phyloP scores from a whole-genome alignment of 2,113 vertebrate genomes.

The Eleginops maclovinus region DNA sequence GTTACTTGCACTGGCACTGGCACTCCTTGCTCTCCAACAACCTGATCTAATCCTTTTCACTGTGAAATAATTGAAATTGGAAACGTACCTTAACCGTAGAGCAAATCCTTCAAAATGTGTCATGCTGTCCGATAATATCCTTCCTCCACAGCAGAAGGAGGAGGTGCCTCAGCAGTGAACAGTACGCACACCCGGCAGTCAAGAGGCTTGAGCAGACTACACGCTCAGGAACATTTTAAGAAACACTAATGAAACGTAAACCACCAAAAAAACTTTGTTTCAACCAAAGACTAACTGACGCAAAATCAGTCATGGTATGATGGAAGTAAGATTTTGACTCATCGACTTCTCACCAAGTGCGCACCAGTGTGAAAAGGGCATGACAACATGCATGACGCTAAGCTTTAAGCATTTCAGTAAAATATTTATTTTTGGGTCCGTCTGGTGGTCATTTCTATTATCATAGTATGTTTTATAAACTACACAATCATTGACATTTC shows the following conservation, averaged over 20 bases:
- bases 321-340: conserved; percentile 29
- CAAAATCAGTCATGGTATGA: not conserved
- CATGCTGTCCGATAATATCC: conserved; percentile 39
- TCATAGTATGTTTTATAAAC: no score
- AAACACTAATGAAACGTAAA: not conserved
- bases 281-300: not conserved
- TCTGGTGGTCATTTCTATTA: no score
- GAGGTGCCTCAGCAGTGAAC: conserved; percentile 51
- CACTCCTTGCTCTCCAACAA: not conserved
- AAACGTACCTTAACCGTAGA: conserved; percentile 63
- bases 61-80: not conserved
- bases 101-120: conserved; percentile 47
- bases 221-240: accelerated
- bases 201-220: not conserved
- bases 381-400: no score
- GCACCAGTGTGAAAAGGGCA: not conserved
- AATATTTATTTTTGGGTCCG: no score
- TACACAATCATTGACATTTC: no score
- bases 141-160: conserved; percentile 39
- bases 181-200: conserved; percentile 16
- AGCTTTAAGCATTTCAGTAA: not conserved
- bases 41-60: not conserved
- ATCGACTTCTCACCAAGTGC: conserved; percentile 1
- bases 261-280: not conserved
- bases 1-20: not conserved